Evolutionary conservation across 1,140 invertebrate species (phyloP), one percentile per base, ranked within the genome.

Genomic region (Luehdorfia chinensis): DNA sequence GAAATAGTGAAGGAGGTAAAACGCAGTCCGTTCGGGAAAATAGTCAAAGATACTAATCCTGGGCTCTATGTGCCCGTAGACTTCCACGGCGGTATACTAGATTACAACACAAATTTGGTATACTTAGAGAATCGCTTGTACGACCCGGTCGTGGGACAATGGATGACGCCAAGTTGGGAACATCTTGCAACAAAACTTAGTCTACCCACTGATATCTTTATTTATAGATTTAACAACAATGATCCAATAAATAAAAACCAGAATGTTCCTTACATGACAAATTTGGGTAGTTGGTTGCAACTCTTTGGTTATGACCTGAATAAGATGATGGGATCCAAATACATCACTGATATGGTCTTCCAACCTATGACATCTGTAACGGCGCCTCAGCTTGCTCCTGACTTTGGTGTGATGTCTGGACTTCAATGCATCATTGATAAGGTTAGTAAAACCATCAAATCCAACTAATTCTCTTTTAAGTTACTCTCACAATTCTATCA

Each of bases 161-260:
- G 96, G 95, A 94, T 98, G 90, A 96, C 95, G 0, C 97, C 97
- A 0, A 92, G 94, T 16, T 98, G 96, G 94, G 93, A 96, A 62
- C 91, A 93, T 51, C 88, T 97, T 50, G 93, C 95, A 0, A 93
- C 93, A 7, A 90, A 90, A 68, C 87, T 97, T 34, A 94, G 92
- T 4, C 91, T 93, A 8, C 95, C 96, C 1, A 95, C 93, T 0
- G 94, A 96, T 66, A 93, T 98, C 12, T 97, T 97, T 68, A 94
- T 96, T 44, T 97, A 98, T 66, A 88, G 96, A 49, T 97, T 96
- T 87, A 91, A 93, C 50, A 95, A 96, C 64, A 98, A 98, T 65
- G 95, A 98, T 78, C 96, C 96, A 0, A 92, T 98, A 50, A 98
- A 98, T 75, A 90, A 90, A 3, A 92, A 91, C 33, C 90, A 91